phyloP scores from a whole-genome alignment of 2,888 invertebrate species.

The Nephrotoma guestfalica region DNA sequence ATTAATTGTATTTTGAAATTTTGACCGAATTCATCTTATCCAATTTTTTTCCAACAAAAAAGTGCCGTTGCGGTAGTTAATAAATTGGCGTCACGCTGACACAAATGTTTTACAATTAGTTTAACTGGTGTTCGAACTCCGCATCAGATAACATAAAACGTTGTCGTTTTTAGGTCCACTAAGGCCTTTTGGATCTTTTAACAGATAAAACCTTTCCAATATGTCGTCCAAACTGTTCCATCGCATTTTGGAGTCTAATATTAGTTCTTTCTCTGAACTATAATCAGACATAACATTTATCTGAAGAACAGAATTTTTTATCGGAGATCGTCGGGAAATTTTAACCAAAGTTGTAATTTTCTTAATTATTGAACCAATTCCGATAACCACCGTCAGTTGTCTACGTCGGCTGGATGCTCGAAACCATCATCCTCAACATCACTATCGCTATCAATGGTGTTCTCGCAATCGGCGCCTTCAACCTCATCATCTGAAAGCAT shows the following conservation, averaged over 20 bases:
- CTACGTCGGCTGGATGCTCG: not conserved
- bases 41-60: not conserved
- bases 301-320: not conserved
- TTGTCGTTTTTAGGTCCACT: not conserved
- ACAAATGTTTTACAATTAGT: not conserved
- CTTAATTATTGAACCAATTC: not conserved
- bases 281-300: not conserved
- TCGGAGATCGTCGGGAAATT: not conserved
- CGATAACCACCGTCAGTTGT: not conserved
- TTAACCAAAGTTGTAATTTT: not conserved
- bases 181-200: not conserved
- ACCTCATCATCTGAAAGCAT: not conserved
- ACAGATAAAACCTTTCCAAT: not conserved
- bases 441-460: not conserved
- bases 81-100: not conserved
- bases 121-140: not conserved
- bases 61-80: not conserved
- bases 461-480: not conserved
- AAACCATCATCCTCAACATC: not conserved
- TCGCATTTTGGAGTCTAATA: not conserved
- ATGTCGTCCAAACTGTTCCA: not conserved
- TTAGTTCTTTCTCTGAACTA: not conserved
- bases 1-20: not conserved
- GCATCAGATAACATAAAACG: not conserved
- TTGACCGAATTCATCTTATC: not conserved